Base-by-base conservation (phyloP, 2,888 invertebrate genomes). In the Ellobium chinense region DNA sequence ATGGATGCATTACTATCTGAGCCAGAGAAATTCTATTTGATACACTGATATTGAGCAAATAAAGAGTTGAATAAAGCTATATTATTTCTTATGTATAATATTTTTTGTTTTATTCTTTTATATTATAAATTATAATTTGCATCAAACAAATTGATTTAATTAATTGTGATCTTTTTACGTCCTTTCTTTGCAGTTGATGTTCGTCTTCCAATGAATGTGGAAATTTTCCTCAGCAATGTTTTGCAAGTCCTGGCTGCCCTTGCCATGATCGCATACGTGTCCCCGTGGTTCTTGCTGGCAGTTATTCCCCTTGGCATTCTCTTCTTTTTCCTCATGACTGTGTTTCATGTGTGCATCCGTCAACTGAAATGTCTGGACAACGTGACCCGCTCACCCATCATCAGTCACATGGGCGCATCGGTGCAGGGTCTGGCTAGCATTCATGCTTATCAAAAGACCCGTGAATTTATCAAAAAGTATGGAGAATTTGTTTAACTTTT, bases 221-320 rank as follows among this genome's bases (percentile, higher is more conserved):
- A 95, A 87, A 93, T 93, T 73, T 93, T 95, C 85, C 87, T 95
- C 1, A 94, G 94, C 88, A 94, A 94, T 86, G 89, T 94, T 63
- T 93, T 94, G 84, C 91, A 94, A 96, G 97, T 98, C 93, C 90
- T 96, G 90, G 94, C 95, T 73, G 95, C 97, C 81, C 95, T 97
- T 83, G 82, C 97, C 86, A 97, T 97, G 18, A 96, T 98, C 88
- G 96, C 95, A 94, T 95, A 95, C 89, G 96, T 97, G 85, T 97
- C 97, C 72, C 97, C 97, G 93, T 91, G 89, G 85, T 93, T 94
- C 81, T 88, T 93, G 36, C 79, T 93, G 31, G 92, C 92, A 27
- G 87, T 92, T 56, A 76, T 93, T 18, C 93, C 93, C 4, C 87
- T 94, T 21, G 84, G 89, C 62, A 80, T 88, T 36, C 81, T 92